Base-by-base conservation (phyloP, 2,113 vertebrate genomes). In the Rhynchomys soricoides region DNA sequence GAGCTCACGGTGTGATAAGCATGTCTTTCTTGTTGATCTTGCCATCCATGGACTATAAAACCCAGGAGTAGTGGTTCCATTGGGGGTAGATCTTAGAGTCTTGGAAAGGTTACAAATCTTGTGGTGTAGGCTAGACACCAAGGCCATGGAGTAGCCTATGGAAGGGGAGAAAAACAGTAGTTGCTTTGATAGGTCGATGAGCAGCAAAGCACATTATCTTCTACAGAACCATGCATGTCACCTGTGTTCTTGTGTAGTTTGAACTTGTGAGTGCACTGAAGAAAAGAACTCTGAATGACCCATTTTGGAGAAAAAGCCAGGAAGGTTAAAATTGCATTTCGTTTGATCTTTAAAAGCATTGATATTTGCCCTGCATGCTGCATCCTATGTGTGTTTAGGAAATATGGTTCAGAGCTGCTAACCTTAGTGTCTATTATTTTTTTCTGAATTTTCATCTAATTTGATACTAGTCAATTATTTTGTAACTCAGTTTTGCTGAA, bases 311-410 rank as follows among this genome's bases (percentile, higher is more conserved):
- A 77, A 4, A 26, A 81, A 68, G 15, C 37, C 29, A 19, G 3
- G 31, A 40, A 86, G 11, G 4, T 89, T 26, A 26, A 45, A 48
- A 68, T 12, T 59, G 3, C 45, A 5, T 66, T 96, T 45, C 17
- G 62, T 62, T 89, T 89, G 12, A 77, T 59, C 75, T 97, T 86
- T 77, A 91, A 89, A 92, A 81, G 11, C 22, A 37, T 55, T 40
- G 70, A 57, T 74, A 71, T 45, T 64, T 64, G 24, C 3, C 12
- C 12, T 75, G 16, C 7, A 31, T 71, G 70, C 7, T 19, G 24
- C 59, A 52, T 86, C 52, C 85, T 91, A 7, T 7, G 50, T 86
- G 50, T 43, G 8, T 92, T 74, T 94, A 40, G 74, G 1, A 66
- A 93, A 86, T 74, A n/a, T 62, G 37, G 52, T 74, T 93, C 57